These are phyloP conservation scores for Oncorhynchus nerka DNA, from an alignment of 2,113 vertebrate genomes.

Conservation along the genomic window DNA sequence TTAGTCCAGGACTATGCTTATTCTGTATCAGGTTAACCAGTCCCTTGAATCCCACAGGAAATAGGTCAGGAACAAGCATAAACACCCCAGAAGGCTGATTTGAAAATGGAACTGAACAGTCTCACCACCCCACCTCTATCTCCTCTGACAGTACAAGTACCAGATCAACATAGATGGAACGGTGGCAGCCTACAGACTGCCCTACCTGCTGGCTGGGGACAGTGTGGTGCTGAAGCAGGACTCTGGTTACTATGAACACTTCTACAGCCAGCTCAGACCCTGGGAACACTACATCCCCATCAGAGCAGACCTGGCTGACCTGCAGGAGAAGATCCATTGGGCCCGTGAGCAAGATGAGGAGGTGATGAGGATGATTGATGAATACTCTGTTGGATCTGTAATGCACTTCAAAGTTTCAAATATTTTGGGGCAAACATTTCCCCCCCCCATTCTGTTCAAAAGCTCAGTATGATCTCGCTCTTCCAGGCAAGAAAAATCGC, in stretches of 20 bases:
- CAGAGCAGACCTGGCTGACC: slow-evolving; percentile 87
- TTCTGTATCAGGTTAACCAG: too few species aligned
- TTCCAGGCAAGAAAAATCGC: slow-evolving; percentile 87
- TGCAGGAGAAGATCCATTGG: slow-evolving; percentile 92
- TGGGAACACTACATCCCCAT: slow-evolving; percentile 96
- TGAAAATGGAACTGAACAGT: neutral
- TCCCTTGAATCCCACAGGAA: too few species aligned
- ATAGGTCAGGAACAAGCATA: too few species aligned
- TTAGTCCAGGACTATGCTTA: too few species aligned
- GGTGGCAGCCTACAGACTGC: slow-evolving; percentile 92
- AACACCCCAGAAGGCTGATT: too few species aligned
- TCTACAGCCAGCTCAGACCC: slow-evolving; percentile 87
- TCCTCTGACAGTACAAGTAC: slow-evolving; percentile 86
- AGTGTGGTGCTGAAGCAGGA: slow-evolving; percentile 97
- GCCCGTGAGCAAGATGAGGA: slow-evolving; percentile 90
- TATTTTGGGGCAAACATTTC: too few species aligned
- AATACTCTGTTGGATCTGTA: too few species aligned
- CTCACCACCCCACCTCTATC: neutral
- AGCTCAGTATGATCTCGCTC: slow-evolving; percentile 5
- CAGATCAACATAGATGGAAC: slow-evolving; percentile 97
- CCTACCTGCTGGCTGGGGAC: slow-evolving; percentile 91
- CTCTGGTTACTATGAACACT: slow-evolving; percentile 94
- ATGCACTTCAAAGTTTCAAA: too few species aligned
- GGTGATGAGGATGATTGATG: slow-evolving; percentile 65
- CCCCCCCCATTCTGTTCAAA: too few species aligned